phyloP scores from a whole-genome alignment of 1,140 invertebrate species.

The Penaeus indicus region DNA sequence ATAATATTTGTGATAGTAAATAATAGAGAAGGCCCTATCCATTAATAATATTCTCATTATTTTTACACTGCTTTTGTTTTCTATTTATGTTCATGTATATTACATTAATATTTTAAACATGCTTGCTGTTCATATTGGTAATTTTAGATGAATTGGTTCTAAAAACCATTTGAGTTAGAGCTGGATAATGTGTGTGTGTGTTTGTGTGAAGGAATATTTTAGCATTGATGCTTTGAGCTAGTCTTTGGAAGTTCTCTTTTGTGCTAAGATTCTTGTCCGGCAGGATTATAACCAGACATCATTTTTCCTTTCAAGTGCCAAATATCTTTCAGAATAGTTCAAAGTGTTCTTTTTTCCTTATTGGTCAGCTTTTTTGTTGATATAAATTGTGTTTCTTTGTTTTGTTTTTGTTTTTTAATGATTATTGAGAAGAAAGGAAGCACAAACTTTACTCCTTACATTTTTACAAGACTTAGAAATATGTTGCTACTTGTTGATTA shows the following conservation, averaged over 20 bases:
- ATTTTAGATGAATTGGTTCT: no score
- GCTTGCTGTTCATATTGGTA: no score
- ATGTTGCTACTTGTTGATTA: no score
- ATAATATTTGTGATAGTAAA: slow-evolving; percentile 43
- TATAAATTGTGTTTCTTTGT: not conserved
- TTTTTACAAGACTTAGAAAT: no score
- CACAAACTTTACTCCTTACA: no score
- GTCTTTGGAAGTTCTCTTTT: not conserved
- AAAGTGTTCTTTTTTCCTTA: not conserved
- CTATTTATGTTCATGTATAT: not conserved
- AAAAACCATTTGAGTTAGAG: no score
- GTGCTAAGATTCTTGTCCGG: not conserved
- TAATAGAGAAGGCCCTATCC: not conserved
- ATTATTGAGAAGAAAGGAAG: no score
- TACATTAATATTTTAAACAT: not conserved
- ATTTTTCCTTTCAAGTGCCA: slow-evolving; percentile 50
- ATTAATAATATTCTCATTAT: slow-evolving; percentile 34
- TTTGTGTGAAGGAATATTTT: no score
- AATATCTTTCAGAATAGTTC: slow-evolving; percentile 37
- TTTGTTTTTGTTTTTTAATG: not conserved
- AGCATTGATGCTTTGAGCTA: slow-evolving; percentile 1
- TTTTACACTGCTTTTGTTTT: slow-evolving; percentile 35
- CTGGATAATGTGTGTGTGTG: no score
- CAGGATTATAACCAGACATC: not conserved
- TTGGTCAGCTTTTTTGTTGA: slow-evolving; percentile 14